Percentiles rank a stretch among this genome's conserved stretches.
Conservation (phyloP, 2,888 invertebrate genomes). For the Aquatica leii region DNA sequence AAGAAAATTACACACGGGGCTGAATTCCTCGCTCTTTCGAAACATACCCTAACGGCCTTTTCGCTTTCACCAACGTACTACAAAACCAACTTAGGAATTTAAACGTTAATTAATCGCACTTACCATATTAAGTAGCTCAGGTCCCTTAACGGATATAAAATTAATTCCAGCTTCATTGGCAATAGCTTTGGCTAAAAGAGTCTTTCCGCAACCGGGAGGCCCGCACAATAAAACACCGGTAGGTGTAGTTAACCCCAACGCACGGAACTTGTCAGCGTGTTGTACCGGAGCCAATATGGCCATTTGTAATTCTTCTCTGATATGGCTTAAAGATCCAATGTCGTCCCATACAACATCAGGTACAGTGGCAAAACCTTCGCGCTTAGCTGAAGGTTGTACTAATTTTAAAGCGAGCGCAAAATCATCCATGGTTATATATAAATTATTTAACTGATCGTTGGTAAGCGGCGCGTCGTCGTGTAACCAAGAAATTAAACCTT, state of each 20-base stretch:
- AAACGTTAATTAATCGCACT: conserved; percentile 36
- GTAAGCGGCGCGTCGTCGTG: conserved; percentile 71
- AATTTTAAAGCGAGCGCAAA: conserved; percentile 79
- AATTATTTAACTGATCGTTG: conserved; percentile 67
- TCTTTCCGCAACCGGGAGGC: conserved; percentile 97
- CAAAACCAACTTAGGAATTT: conserved; percentile 7
- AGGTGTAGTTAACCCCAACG: conserved; percentile 80
- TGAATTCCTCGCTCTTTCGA: conserved; percentile 92
- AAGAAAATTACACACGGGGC: conserved; percentile 99
- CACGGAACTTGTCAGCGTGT: conserved; percentile 80
- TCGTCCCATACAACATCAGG: conserved; percentile 98
- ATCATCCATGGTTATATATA: conserved; percentile 78
- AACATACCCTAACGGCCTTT: conserved; percentile 94
- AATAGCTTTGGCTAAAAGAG: conserved; percentile 95
- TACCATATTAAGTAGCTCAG: conserved; percentile 97
- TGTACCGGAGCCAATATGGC: conserved; percentile 93
- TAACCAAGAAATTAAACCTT: conserved; percentile 71
- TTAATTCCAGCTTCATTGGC: conserved; percentile 99
- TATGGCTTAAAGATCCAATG: conserved; percentile 88
- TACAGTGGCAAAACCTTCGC: conserved; percentile 97
- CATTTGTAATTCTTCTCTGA: conserved; percentile 88
- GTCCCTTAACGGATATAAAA: conserved; percentile 98
- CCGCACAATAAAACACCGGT: conserved; percentile 95
- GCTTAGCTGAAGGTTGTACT: conserved; percentile 91
- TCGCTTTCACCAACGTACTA: conserved; percentile 99